A percentile compares a stretch with the other conserved stretches of the same genome.
These are phyloP conservation scores for Calameuta pallipes DNA, from an alignment of 2,888 invertebrate genomes.

Conservation along the genomic window DNA sequence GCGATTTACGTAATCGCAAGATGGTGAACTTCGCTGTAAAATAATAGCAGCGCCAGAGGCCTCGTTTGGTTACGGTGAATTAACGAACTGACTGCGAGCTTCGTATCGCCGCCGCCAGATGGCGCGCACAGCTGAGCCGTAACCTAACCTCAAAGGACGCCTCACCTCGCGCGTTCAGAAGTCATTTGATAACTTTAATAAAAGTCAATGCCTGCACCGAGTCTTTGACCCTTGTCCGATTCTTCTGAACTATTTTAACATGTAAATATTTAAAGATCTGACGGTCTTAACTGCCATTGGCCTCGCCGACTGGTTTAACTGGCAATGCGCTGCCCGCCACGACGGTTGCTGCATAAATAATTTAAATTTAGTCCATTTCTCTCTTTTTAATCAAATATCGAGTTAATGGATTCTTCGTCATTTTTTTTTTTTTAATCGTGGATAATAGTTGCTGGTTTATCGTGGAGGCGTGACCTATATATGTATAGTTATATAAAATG, in stretches of 20 bases:
- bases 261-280: not conserved
- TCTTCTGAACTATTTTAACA: not conserved
- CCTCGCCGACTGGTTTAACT: not conserved
- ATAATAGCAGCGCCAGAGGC: not conserved
- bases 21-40: constrained; percentile 25
- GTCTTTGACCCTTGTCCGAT: not conserved
- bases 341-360: too few species aligned
- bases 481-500: too few species aligned
- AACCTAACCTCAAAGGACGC: not conserved
- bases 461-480: too few species aligned
- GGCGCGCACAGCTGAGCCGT: not conserved
- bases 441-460: too few species aligned
- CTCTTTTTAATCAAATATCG: too few species aligned
- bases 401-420: too few species aligned
- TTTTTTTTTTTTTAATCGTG: too few species aligned
- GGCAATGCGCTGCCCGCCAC: not conserved
- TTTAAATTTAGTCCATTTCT: too few species aligned
- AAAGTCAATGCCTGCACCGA: not conserved
- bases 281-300: not conserved
- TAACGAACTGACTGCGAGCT: not conserved
- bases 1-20: constrained; percentile 31
- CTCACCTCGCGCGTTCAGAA: not conserved
- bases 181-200: not conserved
- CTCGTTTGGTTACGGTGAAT: not conserved
- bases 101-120: not conserved